phyloP scores from a whole-genome alignment of 1,140 invertebrate species.

The Agraylea sexmaculata region DNA sequence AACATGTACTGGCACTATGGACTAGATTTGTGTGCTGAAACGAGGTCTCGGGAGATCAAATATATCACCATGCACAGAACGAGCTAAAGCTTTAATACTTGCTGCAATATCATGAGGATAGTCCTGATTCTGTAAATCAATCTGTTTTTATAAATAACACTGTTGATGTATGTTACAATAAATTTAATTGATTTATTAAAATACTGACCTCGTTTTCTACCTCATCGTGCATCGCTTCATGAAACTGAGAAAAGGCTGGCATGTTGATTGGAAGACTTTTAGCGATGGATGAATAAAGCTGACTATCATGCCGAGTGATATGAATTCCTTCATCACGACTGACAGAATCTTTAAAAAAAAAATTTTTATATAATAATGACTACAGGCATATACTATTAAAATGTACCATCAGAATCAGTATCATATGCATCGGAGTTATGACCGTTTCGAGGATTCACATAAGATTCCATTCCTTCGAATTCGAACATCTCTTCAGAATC shows the following conservation, averaged over 20 bases:
- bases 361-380: no score
- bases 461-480: constrained; percentile 32
- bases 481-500: constrained; percentile 38
- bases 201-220: constrained; percentile 32
- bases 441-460: constrained; percentile 24
- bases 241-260: constrained; percentile 30
- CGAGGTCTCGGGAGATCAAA: constrained; percentile 73
- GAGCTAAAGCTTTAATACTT: constrained; percentile 74
- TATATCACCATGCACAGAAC: constrained; percentile 75
- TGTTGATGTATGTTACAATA: not conserved
- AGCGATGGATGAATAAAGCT: constrained; percentile 24
- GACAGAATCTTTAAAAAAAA: constrained; percentile 24
- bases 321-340: constrained; percentile 37
- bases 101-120: constrained; percentile 61
- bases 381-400: no score
- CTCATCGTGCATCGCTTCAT: constrained; percentile 23
- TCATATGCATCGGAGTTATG: constrained; percentile 35
- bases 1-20: constrained; percentile 16
- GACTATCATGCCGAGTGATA: constrained; percentile 19
- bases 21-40: constrained; percentile 66
- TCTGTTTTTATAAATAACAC: not conserved
- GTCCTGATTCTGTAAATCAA: constrained; percentile 24
- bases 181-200: not conserved
- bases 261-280: constrained; percentile 35
- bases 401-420: constrained; percentile 36